Evolutionary conservation across 2,797 vertebrate genomes (phyloP).

Genomic region (Enteromius thamalakanensis): DNA sequence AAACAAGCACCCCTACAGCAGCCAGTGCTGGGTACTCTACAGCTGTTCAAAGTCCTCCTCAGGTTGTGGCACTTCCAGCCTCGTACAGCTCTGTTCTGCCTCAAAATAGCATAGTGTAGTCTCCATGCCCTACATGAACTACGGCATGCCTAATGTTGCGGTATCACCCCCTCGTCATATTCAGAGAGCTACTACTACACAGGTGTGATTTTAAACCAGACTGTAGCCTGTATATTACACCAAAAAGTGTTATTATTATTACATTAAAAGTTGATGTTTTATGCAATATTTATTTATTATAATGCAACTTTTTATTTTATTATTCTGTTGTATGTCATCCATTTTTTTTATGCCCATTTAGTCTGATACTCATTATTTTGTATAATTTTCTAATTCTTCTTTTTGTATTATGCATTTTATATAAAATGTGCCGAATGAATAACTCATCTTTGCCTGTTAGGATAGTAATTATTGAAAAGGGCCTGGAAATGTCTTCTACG

Average conservation of each 20-base stretch:
- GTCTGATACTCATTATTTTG: too few relatives aligned
- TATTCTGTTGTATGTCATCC: background rate
- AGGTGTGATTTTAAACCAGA: background rate
- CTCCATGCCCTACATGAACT: too few relatives aligned
- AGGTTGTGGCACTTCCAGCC: too few relatives aligned
- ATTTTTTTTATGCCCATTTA: background rate
- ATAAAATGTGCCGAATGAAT: background rate
- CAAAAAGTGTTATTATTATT: too few relatives aligned
- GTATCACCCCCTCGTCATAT: conserved; percentile 25
- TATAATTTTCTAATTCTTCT: background rate
- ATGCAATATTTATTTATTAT: background rate
- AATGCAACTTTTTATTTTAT: background rate
- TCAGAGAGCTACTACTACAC: background rate
- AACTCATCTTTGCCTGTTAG: background rate
- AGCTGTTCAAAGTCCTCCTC: too few relatives aligned
- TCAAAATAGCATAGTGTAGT: too few relatives aligned
- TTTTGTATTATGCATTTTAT: background rate
- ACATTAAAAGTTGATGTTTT: background rate
- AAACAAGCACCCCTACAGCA: too few relatives aligned
- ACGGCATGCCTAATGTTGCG: background rate
- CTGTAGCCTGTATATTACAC: background rate
- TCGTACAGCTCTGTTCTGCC: too few relatives aligned
- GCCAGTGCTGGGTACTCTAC: too few relatives aligned
- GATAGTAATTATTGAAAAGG: too few relatives aligned
- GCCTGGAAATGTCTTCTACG: background rate